These are phyloP conservation scores for Cyanoramphus novaezelandiae DNA, from an alignment of 2,113 vertebrate species.

Conservation along the genomic window DNA sequence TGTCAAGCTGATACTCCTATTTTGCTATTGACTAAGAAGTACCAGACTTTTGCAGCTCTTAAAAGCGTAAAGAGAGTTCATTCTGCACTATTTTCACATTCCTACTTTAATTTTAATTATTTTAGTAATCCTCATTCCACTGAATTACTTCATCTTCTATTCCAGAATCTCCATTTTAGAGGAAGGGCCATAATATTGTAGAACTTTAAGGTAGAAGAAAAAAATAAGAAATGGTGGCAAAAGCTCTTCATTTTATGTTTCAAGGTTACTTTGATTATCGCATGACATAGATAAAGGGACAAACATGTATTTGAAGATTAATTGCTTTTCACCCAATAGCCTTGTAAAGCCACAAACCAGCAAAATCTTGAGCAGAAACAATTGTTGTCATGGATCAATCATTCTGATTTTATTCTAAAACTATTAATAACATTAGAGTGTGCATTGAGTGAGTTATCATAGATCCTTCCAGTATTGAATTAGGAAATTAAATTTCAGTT, in stretches of 20 bases:
- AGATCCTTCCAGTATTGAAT: neutral
- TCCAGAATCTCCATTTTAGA: neutral
- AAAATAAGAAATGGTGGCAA: neutral
- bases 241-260: conserved; percentile 9
- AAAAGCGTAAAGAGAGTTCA: neutral
- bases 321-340: neutral
- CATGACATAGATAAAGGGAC: neutral
- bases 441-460: neutral
- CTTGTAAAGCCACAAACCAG: neutral
- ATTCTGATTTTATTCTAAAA: neutral
- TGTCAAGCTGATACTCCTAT: neutral
- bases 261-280: neutral
- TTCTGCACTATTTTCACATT: neutral
- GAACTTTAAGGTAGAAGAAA: neutral
- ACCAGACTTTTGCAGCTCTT: neutral
- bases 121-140: neutral
- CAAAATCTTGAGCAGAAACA: neutral
- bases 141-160: neutral
- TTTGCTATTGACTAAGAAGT: neutral
- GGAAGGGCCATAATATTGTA: neutral
- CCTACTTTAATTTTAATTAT: neutral
- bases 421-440: neutral
- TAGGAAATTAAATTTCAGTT: neutral
- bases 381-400: neutral
- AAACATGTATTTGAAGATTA: neutral